Evolutionary conservation across 2,888 invertebrate species (phyloP).

Genomic region (Clusia tigrina): DNA sequence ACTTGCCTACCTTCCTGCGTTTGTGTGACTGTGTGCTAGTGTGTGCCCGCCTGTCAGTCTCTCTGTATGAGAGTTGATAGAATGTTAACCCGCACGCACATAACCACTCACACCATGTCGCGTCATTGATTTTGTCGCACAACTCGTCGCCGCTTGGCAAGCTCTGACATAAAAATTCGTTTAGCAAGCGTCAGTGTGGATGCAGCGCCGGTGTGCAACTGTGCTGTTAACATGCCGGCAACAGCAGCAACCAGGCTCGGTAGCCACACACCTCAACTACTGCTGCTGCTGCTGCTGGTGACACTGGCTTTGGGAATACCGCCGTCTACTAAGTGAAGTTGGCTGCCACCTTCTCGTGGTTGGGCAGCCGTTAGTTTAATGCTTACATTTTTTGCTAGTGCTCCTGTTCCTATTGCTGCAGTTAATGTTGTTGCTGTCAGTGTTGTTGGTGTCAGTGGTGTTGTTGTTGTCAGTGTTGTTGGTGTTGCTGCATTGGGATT

Average conservation of each 20-base stretch:
- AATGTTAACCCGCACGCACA: background rate
- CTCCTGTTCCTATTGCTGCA: too few relatives aligned
- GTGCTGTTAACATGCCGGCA: background rate
- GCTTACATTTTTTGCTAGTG: too few relatives aligned
- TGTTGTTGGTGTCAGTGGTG: too few relatives aligned
- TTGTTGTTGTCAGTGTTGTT: too few relatives aligned
- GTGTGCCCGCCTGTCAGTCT: background rate
- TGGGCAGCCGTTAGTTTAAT: too few relatives aligned
- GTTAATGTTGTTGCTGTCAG: too few relatives aligned
- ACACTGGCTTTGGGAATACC: slow-evolving; percentile 28
- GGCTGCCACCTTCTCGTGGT: background rate
- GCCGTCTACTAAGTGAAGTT: background rate
- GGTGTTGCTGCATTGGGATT: too few relatives aligned
- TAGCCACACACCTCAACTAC: too few relatives aligned
- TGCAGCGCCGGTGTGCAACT: background rate
- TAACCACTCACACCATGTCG: background rate
- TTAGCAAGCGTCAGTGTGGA: background rate
- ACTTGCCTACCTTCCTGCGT: background rate
- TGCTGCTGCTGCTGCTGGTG: slow-evolving; percentile 11
- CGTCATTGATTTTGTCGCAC: slow-evolving; percentile 26
- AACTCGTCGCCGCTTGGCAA: too few relatives aligned
- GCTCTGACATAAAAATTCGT: background rate
- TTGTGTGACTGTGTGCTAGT: background rate
- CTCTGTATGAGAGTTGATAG: background rate
- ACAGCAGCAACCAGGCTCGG: too few relatives aligned